Percentiles rank a stretch among this genome's conserved stretches.
Evolutionary conservation across 1,140 invertebrate species (phyloP).

Genomic region (Conus betulinus): DNA sequence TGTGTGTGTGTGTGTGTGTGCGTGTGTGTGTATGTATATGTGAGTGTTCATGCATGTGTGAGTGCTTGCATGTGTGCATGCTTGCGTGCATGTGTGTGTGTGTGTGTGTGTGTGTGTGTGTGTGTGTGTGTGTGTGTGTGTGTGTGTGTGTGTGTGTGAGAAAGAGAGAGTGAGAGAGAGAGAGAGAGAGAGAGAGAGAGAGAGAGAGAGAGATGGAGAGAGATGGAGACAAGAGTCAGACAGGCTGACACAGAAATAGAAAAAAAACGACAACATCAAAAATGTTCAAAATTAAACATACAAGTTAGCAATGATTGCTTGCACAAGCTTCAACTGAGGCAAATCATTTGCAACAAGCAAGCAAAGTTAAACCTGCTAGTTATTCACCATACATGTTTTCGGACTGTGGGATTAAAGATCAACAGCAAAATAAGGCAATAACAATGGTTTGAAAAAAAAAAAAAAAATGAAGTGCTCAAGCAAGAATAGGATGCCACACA

Average conservation of each 20-base stretch:
- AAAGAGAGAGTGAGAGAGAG: background rate
- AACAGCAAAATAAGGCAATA: background rate
- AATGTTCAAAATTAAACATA: no score
- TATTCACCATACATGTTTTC: background rate
- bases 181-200: background rate
- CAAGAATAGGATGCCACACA: background rate
- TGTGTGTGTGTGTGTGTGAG: background rate
- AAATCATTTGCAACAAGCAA: background rate
- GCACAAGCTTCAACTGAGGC: background rate
- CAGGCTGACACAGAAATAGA: no score
- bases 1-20: background rate
- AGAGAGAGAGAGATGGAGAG: background rate
- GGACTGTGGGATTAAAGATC: background rate
- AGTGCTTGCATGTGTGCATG: background rate
- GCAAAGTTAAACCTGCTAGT: background rate
- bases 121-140: background rate
- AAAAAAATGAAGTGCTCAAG: background rate
- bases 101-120: background rate
- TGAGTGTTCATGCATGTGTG: background rate
- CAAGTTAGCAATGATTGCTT: background rate
- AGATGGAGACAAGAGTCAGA: background rate
- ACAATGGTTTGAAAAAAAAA: background rate
- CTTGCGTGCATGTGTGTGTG: background rate
- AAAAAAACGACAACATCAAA: no score
- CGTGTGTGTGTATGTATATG: background rate